Conservation (phyloP, 2,888 invertebrate genomes). For the Acanthosoma haemorrhoidale region DNA sequence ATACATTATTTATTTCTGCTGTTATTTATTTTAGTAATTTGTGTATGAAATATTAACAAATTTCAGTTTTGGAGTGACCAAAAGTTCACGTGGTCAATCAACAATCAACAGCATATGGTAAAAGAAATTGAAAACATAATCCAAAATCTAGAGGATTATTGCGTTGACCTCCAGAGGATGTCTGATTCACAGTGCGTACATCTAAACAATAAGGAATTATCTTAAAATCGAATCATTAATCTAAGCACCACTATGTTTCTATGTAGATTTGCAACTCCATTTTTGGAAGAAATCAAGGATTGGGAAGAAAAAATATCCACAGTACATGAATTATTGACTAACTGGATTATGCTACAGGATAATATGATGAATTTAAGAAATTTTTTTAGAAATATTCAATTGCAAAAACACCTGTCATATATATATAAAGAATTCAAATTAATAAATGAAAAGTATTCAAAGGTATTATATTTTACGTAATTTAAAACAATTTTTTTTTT, state of each 20-base stretch:
- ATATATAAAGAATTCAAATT: slow-evolving; percentile 87
- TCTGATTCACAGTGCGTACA: slow-evolving; percentile 66
- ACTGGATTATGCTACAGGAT: slow-evolving; percentile 78
- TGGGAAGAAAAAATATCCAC: slow-evolving; percentile 77
- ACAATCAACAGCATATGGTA: slow-evolving; percentile 63
- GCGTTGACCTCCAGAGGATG: slow-evolving; percentile 88
- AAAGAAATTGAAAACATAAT: slow-evolving; percentile 78
- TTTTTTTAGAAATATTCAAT: slow-evolving; percentile 86
- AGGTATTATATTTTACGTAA: slow-evolving; percentile 48
- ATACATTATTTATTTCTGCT: no score
- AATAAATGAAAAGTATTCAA: slow-evolving; percentile 73
- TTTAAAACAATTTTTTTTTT: not conserved
- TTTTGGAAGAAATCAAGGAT: slow-evolving; percentile 71
- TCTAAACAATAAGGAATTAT: not conserved
- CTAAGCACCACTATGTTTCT: not conserved
- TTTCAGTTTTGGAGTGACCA: slow-evolving; percentile 55
- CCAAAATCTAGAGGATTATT: slow-evolving; percentile 78
- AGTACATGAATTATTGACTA: slow-evolving; percentile 79
- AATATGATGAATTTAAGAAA: slow-evolving; percentile 91
- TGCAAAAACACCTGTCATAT: slow-evolving; percentile 77
- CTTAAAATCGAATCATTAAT: not conserved
- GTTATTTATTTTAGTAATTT: no score
- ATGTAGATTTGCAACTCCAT: slow-evolving; percentile 53
- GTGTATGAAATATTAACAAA: no score
- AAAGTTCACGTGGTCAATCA: slow-evolving; percentile 59